These are phyloP conservation scores for Kradibia gibbosae DNA, from an alignment of 1,140 invertebrate species.

Conservation along the genomic window DNA sequence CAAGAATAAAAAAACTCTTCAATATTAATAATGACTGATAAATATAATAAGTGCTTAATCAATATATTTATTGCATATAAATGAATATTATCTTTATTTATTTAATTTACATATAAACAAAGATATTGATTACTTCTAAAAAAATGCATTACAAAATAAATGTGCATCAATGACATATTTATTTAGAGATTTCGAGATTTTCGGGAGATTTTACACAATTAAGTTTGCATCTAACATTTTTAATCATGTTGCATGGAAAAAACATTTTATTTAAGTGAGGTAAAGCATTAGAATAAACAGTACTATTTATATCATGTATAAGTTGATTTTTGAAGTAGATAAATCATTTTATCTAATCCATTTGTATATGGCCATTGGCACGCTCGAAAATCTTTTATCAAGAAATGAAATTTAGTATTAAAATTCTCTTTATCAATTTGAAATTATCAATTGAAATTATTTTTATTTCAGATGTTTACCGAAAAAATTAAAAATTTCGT, in stretches of 20 bases:
- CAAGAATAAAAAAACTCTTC: too few relatives aligned
- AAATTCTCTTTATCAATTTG: not conserved
- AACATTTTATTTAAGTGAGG: too few relatives aligned
- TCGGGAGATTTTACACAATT: too few relatives aligned
- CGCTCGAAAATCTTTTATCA: not conserved
- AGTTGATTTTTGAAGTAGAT: not conserved
- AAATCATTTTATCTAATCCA: not conserved
- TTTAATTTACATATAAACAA: too few relatives aligned
- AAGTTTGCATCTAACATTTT: too few relatives aligned
- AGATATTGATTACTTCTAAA: too few relatives aligned
- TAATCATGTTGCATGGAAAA: too few relatives aligned
- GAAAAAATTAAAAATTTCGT: constrained; percentile 8
- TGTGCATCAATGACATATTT: too few relatives aligned
- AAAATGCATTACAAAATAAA: too few relatives aligned
- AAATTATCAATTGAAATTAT: constrained; percentile 14
- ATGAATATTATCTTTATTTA: not conserved
- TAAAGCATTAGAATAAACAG: too few relatives aligned
- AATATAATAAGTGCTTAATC: not conserved
- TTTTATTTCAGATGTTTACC: constrained; percentile 25
- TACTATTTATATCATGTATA: not conserved
- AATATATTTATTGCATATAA: not conserved
- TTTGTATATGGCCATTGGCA: not conserved
- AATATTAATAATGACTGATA: not conserved
- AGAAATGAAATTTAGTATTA: not conserved
- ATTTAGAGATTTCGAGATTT: too few relatives aligned